These are phyloP conservation scores for Oplegnathus fasciatus DNA, from an alignment of 2,113 vertebrate genomes.

Conservation along the genomic window DNA sequence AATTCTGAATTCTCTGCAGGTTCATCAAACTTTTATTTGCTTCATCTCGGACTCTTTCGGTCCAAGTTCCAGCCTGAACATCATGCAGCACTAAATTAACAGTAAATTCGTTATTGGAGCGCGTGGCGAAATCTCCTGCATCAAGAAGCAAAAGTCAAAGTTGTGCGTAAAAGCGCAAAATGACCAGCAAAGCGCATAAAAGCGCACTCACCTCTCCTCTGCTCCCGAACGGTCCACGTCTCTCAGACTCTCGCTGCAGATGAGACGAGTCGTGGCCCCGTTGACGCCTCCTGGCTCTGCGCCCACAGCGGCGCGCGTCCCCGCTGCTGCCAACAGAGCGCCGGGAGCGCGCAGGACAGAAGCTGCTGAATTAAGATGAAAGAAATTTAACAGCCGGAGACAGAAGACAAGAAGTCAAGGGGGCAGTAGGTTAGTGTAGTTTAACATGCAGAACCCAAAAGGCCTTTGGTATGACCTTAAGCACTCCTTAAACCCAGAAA, in stretches of 20 bases:
- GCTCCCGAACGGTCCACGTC: conserved; percentile 40
- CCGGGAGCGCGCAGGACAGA: conserved; percentile 21
- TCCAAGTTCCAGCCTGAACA: background rate
- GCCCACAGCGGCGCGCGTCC: conserved; percentile 12
- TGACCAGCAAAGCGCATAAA: fast-evolving
- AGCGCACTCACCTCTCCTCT: conserved; percentile 57
- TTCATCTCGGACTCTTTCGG: background rate
- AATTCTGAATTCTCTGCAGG: background rate
- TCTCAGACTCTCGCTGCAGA: background rate
- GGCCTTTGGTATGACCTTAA: too few species aligned
- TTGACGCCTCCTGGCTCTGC: background rate
- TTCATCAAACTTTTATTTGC: background rate
- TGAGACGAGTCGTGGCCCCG: background rate
- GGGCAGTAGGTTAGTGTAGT: too few species aligned
- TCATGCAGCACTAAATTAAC: background rate
- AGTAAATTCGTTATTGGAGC: background rate
- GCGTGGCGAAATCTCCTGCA: background rate
- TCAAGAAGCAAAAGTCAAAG: background rate
- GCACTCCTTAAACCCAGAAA: too few species aligned
- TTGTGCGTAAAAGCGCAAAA: conserved; percentile 11
- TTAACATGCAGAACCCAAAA: too few species aligned
- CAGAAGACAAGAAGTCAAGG: too few species aligned
- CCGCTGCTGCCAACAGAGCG: conserved; percentile 1
- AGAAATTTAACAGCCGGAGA: too few species aligned
- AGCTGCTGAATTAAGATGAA: background rate